Percentiles rank a stretch among this genome's conserved stretches.
Conservation (phyloP, 2,113 vertebrate species). For the Proterorhinus semilunaris region DNA sequence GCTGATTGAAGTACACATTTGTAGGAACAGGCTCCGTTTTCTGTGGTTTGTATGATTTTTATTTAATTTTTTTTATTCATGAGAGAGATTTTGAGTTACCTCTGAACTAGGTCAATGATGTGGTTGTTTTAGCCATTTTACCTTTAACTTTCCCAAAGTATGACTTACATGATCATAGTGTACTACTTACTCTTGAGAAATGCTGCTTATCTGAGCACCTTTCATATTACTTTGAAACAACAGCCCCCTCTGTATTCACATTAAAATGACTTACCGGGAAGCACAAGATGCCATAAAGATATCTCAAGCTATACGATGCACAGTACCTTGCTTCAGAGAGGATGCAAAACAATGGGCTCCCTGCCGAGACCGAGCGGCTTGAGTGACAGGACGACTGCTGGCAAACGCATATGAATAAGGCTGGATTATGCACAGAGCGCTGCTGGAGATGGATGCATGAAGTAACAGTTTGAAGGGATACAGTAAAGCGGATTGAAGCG, state of each 20-base stretch:
- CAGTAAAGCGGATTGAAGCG: neutral
- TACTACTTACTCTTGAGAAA: neutral
- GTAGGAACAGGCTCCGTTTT: too few relatives aligned
- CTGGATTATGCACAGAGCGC: constrained; percentile 2
- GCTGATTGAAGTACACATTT: too few relatives aligned
- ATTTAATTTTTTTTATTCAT: too few relatives aligned
- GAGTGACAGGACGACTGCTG: constrained; percentile 10
- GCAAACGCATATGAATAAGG: constrained; percentile 1
- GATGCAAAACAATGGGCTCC: constrained; percentile 1
- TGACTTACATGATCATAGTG: neutral
- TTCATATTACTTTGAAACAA: neutral
- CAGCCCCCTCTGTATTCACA: neutral
- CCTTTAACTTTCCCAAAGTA: too few relatives aligned
- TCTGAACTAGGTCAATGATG: too few relatives aligned
- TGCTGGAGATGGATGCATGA: neutral
- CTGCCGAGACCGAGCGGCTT: neutral
- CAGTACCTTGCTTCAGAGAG: neutral
- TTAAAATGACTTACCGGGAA: neutral
- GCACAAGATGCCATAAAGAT: neutral
- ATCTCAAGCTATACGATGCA: neutral
- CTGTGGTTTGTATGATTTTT: too few relatives aligned
- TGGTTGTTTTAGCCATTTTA: too few relatives aligned
- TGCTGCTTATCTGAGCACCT: neutral
- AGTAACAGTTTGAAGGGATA: constrained; percentile 3
- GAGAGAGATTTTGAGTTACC: too few relatives aligned